Base-by-base conservation (phyloP, 1,140 invertebrate genomes). In the Neodiprion lecontei region DNA sequence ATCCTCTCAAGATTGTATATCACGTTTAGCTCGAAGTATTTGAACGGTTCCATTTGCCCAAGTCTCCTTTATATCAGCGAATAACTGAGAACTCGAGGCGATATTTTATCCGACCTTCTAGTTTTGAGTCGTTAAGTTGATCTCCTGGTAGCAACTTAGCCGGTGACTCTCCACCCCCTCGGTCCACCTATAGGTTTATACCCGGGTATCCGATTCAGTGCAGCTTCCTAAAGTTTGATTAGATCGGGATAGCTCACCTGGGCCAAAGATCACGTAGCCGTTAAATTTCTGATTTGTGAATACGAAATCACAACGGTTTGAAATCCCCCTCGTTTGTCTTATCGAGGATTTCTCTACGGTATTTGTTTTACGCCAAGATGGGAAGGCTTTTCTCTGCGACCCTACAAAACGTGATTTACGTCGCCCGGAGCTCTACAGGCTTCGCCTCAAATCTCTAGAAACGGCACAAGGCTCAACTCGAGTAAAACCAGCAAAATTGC, bases 361-460 rank as follows among this genome's bases (percentile, higher is more conserved):
- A 69, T 69, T 47, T 47, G 67, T 69, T 23, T 47, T 69, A 69
- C 12, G 67, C 67, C 21, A 47, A 61, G 53, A 61, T 61, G 11
- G 53, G 53, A 9, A 61, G 10, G 61, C 61, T 40, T 14, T 21
- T 65, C 61, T 14, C 61, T 40, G 61, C 21, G 17, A 21, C 11
- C 67, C 12, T 23, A 69, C 40, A 69, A 69, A 69, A 69, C 67
- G 67, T 69, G 67, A 69, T 69, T 69, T 69, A 69, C 40, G 67
- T 14, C 28, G 28, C 28, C 28, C 11, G 5, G 28, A 40, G 28
- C 53, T 61, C 53, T 61, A 12, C 53, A 61, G 28, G 28, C 28
- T 40, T 40, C 53, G 53, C n/a, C 53, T 61, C 53, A 61, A 12
- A 61, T 61, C 53, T 61, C n/a, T 17, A 61, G n/a, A 14, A 12